phyloP scores from a whole-genome alignment of 2,113 vertebrate species.

The Desmodus rotundus region DNA sequence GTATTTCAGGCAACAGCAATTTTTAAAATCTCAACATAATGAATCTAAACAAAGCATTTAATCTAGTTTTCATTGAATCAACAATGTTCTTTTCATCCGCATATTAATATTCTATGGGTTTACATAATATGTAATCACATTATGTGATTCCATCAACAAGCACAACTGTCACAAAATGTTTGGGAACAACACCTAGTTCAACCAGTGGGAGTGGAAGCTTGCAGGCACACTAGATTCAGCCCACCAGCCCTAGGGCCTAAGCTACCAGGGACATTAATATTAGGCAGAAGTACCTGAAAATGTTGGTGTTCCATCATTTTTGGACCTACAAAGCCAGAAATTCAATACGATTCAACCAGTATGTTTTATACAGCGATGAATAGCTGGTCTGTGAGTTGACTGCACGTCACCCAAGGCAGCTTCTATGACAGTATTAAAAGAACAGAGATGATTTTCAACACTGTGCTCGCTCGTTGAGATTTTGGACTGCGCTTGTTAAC shows the following conservation, averaged over 20 bases:
- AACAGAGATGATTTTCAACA: slow-evolving; percentile 1
- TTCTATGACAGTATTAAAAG: background rate
- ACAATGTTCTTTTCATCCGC: background rate
- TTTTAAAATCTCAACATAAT: background rate
- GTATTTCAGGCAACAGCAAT: background rate
- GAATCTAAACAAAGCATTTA: background rate
- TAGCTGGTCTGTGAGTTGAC: background rate
- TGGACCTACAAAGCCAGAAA: background rate
- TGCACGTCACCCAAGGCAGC: background rate
- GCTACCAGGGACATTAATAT: background rate
- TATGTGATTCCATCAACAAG: background rate
- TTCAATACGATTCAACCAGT: background rate
- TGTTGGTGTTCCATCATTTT: background rate
- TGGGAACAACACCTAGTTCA: background rate
- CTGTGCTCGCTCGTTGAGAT: slow-evolving; percentile 1
- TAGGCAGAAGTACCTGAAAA: background rate
- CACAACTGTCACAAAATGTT: background rate
- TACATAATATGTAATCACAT: background rate
- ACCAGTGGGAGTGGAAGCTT: background rate
- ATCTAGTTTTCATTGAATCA: background rate
- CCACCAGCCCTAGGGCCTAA: background rate
- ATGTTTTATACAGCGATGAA: background rate
- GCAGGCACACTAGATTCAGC: background rate
- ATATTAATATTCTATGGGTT: background rate
- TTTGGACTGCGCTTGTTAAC: background rate